Base-by-base conservation (phyloP, 2,797 vertebrate genomes). In the Lutjanus campechanus region DNA sequence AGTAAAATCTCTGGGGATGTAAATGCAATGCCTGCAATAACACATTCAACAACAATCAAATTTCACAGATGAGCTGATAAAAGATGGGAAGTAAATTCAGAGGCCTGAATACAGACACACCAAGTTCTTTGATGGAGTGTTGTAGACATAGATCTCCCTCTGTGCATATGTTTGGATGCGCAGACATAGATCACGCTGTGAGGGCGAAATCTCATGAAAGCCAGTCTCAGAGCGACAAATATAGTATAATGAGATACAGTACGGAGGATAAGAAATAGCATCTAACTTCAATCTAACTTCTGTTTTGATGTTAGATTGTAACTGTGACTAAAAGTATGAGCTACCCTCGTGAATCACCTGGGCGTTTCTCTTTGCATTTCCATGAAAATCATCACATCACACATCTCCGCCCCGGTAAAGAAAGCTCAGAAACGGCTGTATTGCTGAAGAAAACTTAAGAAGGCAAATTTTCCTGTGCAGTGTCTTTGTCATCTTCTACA, bases 241-340 rank as follows among this genome's bases (percentile, higher is more conserved):
- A 65, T 29, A 36, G 29, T 36, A 5, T 36, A 59, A 29, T 50
- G 46, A 83, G 46, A 81, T 19, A 43, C 50, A 16, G 8, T 19
- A 43, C 50, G 19, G 8, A 67, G 50, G 72, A 49, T 6, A 55
- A 51, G 17, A 60, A 50, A 74, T 9, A 64, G 8, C 49, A 65
- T 61, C 55, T 46, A 43, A 29, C 50, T 5, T 29, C 25, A 25
- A 25, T 25, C 25, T 9, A 6, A 44, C 67, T 62, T 62, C 44
- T 56, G 2, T 56, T 66, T 44, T n/a, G 10, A 56, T 47, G 41
- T 46, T 54, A 8, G 8, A 43, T 16, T 43, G 15, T 55, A 29
- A 55, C 47, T 10, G n/a, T 53, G 55, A 22, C 44, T 67, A 7
- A 43, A 73, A 68, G 12, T 13, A 19, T 69, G 68, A 81, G 43